These are phyloP conservation scores for Carcharodon carcharias DNA, from an alignment of 2,797 vertebrate species.

Conservation along the genomic window DNA sequence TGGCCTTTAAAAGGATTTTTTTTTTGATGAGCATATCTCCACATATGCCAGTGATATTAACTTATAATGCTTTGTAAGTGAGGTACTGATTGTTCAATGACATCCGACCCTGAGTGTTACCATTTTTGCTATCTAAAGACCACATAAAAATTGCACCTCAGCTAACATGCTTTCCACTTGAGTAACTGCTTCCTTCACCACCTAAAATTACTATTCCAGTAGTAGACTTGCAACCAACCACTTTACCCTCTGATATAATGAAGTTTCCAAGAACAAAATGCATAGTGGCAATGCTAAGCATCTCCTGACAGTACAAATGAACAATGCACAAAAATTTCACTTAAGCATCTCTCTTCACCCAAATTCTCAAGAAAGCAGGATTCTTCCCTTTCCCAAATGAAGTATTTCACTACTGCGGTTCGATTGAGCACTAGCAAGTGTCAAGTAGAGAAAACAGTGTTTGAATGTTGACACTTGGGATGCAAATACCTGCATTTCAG, in stretches of 20 bases:
- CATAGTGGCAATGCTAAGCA: neutral
- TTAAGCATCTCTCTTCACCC: neutral
- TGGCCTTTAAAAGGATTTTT: neutral
- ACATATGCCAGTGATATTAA: neutral
- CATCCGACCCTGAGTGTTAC: neutral
- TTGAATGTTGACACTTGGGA: neutral
- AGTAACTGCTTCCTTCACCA: neutral
- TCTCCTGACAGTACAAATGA: neutral
- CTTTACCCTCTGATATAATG: neutral
- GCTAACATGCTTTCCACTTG: neutral
- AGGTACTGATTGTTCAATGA: neutral
- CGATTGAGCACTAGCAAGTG: neutral
- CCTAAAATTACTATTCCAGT: neutral
- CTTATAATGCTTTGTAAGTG: neutral
- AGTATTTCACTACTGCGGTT: neutral
- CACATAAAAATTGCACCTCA: neutral
- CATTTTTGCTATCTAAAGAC: neutral
- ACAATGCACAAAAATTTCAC: neutral
- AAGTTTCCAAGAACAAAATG: neutral
- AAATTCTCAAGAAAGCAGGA: neutral
- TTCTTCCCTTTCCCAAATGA: neutral
- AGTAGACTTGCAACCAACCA: neutral
- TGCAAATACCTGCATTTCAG: neutral
- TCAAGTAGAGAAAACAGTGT: neutral
- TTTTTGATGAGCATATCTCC: neutral